Conservation (phyloP, 2,888 invertebrate species). For the Drosophila austrosaltans region DNA sequence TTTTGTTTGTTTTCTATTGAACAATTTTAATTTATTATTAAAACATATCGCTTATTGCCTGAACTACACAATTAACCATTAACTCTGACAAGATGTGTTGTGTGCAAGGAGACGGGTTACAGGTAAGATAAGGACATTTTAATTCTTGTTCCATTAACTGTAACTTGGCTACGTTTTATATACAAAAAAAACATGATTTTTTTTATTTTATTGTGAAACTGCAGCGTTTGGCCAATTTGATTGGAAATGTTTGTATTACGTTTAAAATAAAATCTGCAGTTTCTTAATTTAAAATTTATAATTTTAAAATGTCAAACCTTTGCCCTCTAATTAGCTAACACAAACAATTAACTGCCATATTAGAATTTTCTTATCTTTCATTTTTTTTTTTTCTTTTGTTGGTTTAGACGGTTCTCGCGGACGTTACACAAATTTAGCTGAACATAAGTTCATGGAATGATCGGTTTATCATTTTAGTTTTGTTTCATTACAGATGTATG, state of each 20-base stretch:
- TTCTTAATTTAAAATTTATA: conserved; percentile 2
- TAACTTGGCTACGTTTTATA: conserved; percentile 4
- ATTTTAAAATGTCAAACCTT: conserved; percentile 3
- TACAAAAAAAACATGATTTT: neutral
- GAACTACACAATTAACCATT: neutral
- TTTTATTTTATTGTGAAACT: conserved; percentile 1
- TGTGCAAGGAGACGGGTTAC: neutral
- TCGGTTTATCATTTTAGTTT: neutral
- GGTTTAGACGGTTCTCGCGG: conserved; percentile 3
- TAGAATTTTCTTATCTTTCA: neutral
- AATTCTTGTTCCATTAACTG: neutral
- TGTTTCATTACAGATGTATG: neutral
- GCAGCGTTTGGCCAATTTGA: conserved; percentile 3
- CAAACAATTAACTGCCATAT: conserved; percentile 5
- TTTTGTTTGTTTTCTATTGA: neutral
- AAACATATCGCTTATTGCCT: conserved; percentile 17
- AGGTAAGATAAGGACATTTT: neutral
- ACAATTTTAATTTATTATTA: conserved; percentile 34
- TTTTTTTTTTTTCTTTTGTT: neutral
- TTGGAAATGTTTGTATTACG: conserved; percentile 2
- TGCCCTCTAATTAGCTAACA: neutral
- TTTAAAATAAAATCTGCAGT: conserved; percentile 9
- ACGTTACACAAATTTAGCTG: conserved; percentile 4
- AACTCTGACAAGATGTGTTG: neutral
- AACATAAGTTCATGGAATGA: conserved; percentile 10